A percentile compares a stretch with the other conserved stretches of the same genome.
phyloP scores from a whole-genome alignment of 2,113 vertebrate species.

The Ailurus styani region DNA sequence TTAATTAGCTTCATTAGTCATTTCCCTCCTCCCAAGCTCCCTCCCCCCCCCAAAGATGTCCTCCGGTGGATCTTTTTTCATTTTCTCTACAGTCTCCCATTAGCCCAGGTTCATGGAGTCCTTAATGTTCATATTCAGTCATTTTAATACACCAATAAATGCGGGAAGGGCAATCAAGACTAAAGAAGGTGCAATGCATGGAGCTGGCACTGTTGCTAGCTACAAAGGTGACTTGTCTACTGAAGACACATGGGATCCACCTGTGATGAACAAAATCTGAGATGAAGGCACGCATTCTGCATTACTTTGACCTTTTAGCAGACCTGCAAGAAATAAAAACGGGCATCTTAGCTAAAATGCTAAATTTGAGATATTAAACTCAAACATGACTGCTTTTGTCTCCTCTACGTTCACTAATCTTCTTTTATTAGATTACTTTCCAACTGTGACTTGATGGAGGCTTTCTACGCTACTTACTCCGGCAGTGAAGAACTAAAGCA shows the following conservation, averaged over 20 bases:
- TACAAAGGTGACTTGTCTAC: constrained; percentile 92
- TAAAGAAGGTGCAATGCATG: constrained; percentile 89
- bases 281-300: constrained; percentile 99
- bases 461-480: constrained; percentile 72
- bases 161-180: constrained; percentile 89
- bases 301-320: constrained; percentile 93
- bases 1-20: constrained; percentile 93
- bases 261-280: constrained; percentile 95
- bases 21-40: constrained; percentile 82
- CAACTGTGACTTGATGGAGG: constrained; percentile 79
- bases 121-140: constrained; percentile 91
- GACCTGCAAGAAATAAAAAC: constrained; percentile 91
- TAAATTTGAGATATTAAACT: constrained; percentile 77
- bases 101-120: constrained; percentile 91
- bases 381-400: constrained; percentile 77
- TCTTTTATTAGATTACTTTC: constrained; percentile 79
- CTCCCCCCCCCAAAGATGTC: constrained; percentile 83
- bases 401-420: constrained; percentile 76
- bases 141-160: constrained; percentile 91
- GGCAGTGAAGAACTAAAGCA: constrained; percentile 46
- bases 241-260: constrained; percentile 88
- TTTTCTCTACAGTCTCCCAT: constrained; percentile 87
- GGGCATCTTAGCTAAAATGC: constrained; percentile 83
- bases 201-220: constrained; percentile 87
- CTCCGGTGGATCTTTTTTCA: constrained; percentile 84